These are phyloP conservation scores for Anguilla pacifica DNA, from an alignment of 2,797 vertebrate species.

Conservation along the genomic window DNA sequence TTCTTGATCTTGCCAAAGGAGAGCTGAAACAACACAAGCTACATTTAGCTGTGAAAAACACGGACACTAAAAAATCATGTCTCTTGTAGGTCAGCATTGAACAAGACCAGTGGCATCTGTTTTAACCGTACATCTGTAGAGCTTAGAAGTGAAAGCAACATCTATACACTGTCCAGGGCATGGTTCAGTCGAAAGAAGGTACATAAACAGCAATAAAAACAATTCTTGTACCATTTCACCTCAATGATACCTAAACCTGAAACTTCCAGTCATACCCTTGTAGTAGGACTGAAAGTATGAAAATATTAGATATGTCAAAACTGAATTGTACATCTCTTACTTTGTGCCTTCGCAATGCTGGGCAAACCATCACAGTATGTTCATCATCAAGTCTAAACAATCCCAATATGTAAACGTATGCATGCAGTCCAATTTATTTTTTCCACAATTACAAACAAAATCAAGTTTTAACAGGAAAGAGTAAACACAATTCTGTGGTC, in stretches of 20 bases:
- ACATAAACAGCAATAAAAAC: not conserved
- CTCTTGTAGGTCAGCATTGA: not conserved
- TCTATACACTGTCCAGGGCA: not conserved
- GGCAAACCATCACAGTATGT: not conserved
- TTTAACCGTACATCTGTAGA: not conserved
- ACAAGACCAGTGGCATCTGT: not conserved
- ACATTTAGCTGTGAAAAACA: not conserved
- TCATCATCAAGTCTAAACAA: constrained; percentile 15
- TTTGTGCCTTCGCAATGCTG: not conserved
- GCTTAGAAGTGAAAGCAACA: not conserved
- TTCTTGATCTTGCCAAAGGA: not conserved
- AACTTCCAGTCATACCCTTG: not conserved
- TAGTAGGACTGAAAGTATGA: not conserved
- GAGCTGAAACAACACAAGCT: not conserved
- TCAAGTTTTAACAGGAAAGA: not conserved
- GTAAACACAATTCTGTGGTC: constrained; percentile 11
- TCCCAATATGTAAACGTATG: constrained; percentile 20
- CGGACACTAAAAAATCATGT: not conserved
- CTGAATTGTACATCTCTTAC: not conserved
- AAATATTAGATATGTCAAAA: not conserved
- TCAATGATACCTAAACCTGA: not conserved
- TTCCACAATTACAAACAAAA: constrained; percentile 21
- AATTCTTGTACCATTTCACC: not conserved
- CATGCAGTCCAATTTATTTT: not conserved
- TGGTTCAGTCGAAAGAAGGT: not conserved